Evolutionary conservation across 1,140 invertebrate species (phyloP).

Genomic region (Drosophila parvula): DNA sequence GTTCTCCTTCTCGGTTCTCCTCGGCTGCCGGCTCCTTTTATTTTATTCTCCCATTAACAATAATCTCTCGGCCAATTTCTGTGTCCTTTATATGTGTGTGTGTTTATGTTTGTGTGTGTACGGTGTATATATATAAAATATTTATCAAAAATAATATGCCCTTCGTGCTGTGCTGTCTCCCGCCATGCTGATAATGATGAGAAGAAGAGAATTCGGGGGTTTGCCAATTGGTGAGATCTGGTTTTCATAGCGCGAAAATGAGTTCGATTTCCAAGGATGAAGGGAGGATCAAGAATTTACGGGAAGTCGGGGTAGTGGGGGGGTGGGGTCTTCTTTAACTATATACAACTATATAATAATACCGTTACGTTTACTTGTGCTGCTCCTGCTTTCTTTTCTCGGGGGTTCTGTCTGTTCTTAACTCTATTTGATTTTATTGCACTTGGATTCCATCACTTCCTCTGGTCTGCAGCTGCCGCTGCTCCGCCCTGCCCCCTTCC

Average conservation of each 20-base stretch:
- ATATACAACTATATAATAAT: conserved; percentile 80
- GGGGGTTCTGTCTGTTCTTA: conserved; percentile 33
- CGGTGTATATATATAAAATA: conserved; percentile 64
- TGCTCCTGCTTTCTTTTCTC: conserved; percentile 23
- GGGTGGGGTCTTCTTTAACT: conserved; percentile 20
- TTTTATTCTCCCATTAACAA: conserved; percentile 42
- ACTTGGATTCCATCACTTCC: conserved; percentile 69
- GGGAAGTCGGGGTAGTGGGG: background rate
- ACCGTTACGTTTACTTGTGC: conserved; percentile 81
- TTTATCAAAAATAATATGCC: conserved; percentile 81
- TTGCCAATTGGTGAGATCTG: conserved; percentile 83
- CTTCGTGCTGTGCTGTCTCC: conserved; percentile 35
- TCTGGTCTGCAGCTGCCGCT: conserved; percentile 28
- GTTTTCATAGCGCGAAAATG: conserved; percentile 74
- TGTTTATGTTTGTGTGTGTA: conserved; percentile 30
- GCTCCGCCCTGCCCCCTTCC: background rate
- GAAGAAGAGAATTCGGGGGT: conserved; percentile 41
- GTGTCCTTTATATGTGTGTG: conserved; percentile 33
- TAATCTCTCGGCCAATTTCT: conserved; percentile 25
- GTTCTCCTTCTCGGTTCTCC: conserved; percentile 29
- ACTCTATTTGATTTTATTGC: conserved; percentile 70
- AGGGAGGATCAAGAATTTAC: conserved; percentile 14
- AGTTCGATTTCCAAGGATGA: conserved; percentile 17
- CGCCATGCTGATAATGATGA: conserved; percentile 38
- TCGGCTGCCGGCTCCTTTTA: conserved; percentile 18